phyloP scores from a whole-genome alignment of 2,113 vertebrate species.

The Grallaria varia region DNA sequence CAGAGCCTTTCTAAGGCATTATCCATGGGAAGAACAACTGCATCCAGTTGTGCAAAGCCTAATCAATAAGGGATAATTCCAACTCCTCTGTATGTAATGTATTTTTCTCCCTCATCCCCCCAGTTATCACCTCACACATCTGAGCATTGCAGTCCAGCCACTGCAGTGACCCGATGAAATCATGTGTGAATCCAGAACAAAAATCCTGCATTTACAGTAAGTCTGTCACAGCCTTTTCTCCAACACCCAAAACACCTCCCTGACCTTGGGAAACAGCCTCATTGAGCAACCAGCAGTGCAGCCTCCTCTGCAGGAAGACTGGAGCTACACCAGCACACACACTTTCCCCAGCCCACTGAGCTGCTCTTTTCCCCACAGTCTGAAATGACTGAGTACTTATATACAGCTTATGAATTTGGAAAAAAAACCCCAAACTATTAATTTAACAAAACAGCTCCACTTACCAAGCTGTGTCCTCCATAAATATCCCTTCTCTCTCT shows the following conservation, averaged over 20 bases:
- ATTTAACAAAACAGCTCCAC: conserved; percentile 57
- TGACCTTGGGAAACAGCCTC: neutral
- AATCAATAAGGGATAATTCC: neutral
- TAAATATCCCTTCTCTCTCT: conserved; percentile 97
- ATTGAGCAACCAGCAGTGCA: neutral
- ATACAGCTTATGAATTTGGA: neutral
- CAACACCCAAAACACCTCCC: neutral
- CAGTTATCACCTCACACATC: neutral
- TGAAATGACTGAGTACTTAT: neutral
- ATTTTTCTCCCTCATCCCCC: neutral
- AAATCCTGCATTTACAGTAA: neutral
- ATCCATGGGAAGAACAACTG: conserved; percentile 5
- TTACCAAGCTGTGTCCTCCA: conserved; percentile 99
- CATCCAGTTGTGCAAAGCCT: neutral
- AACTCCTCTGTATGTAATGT: neutral
- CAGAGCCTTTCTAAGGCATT: neutral
- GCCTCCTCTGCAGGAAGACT: neutral
- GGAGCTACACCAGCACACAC: neutral
- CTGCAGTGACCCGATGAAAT: neutral
- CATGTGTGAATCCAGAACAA: neutral
- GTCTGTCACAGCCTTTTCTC: neutral
- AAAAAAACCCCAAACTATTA: neutral
- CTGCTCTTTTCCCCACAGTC: neutral
- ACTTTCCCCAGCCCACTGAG: neutral
- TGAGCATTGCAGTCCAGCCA: neutral